These are phyloP conservation scores for Aphelinus atriplicis DNA, from an alignment of 1,140 invertebrate genomes.

Conservation along the genomic window DNA sequence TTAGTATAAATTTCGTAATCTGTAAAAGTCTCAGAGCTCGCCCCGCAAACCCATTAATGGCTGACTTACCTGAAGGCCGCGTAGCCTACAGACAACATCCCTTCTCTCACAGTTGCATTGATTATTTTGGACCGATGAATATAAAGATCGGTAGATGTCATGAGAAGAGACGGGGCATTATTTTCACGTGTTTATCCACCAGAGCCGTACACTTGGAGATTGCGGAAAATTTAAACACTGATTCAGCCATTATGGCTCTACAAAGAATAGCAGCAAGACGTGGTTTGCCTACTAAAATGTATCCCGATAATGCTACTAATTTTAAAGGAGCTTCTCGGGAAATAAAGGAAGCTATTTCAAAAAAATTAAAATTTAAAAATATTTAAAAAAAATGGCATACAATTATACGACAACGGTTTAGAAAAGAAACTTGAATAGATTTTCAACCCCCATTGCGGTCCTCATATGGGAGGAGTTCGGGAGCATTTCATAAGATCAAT, in stretches of 20 bases:
- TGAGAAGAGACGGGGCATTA: constrained; percentile 51
- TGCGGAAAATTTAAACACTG: constrained; percentile 38
- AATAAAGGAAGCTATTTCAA: background rate
- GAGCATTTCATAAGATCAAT: constrained; percentile 17
- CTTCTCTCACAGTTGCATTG: constrained; percentile 49
- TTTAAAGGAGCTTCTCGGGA: background rate
- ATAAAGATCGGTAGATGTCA: constrained; percentile 42
- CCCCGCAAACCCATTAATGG: constrained; percentile 2
- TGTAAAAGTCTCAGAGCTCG: constrained; percentile 2
- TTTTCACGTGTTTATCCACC: constrained; percentile 50
- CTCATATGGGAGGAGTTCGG: constrained; percentile 28
- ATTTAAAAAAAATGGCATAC: background rate
- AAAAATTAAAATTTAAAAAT: no score
- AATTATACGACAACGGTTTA: no score
- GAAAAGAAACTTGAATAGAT: constrained; percentile 13
- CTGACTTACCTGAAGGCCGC: constrained; percentile 18
- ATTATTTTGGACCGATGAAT: constrained; percentile 52
- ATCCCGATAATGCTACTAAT: constrained; percentile 50
- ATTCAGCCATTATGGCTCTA: constrained; percentile 46
- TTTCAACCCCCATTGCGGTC: constrained; percentile 26
- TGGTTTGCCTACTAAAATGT: constrained; percentile 32
- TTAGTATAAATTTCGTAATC: background rate
- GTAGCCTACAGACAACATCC: constrained; percentile 37
- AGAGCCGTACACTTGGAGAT: constrained; percentile 49
- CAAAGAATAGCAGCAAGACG: constrained; percentile 46